Conservation (phyloP, 2,888 invertebrate genomes). For the Drosophila seclusa region DNA sequence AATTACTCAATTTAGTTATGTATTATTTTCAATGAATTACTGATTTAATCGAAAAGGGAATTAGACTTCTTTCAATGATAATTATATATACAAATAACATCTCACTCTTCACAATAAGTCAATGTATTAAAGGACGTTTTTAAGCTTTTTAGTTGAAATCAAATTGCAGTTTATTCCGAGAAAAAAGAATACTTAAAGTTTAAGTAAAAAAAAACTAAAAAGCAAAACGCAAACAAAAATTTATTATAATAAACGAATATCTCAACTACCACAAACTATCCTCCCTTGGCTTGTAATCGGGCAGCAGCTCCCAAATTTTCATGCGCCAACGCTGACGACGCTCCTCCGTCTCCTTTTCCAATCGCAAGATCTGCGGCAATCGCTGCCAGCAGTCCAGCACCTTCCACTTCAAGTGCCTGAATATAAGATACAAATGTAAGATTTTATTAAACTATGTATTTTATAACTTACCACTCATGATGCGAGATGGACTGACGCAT, state of each 20-base stretch:
- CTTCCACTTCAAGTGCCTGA: constrained; percentile 85
- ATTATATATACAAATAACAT: not conserved
- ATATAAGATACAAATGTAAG: not conserved
- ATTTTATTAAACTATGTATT: not conserved
- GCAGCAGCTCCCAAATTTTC: constrained; percentile 90
- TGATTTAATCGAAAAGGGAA: not conserved
- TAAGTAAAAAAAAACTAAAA: constrained; percentile 12
- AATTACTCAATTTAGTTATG: not conserved
- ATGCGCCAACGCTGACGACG: constrained; percentile 89
- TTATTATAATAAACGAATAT: constrained; percentile 19
- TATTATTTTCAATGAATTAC: not conserved
- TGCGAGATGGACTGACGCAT: constrained; percentile 83
- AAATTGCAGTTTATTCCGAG: not conserved
- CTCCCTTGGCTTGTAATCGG: constrained; percentile 88
- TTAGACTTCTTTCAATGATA: not conserved
- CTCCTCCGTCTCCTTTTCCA: constrained; percentile 89
- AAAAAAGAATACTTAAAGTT: not conserved
- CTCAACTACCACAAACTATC: constrained; percentile 67
- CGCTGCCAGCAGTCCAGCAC: constrained; percentile 88
- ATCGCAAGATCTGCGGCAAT: constrained; percentile 87
- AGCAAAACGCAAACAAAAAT: constrained; percentile 3
- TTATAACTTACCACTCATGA: constrained; percentile 82
- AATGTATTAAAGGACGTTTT: not conserved
- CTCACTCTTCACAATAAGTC: not conserved
- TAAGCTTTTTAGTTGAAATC: not conserved